These are phyloP conservation scores for Takifugu flavidus DNA, from an alignment of 2,113 vertebrate species.

Conservation along the genomic window DNA sequence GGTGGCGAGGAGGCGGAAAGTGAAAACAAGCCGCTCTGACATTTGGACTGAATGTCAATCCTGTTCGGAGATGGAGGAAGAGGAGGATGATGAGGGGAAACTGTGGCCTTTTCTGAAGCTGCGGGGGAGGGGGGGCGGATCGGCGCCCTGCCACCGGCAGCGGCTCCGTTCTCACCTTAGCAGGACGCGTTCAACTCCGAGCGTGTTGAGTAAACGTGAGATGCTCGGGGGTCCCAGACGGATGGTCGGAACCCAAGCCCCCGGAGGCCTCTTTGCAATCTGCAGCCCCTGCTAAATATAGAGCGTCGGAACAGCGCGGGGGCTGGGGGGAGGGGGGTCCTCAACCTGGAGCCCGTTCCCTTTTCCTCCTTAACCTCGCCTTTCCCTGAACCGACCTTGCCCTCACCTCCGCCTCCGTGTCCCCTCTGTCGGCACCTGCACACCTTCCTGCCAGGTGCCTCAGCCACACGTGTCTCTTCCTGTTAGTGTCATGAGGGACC, in stretches of 20 bases:
- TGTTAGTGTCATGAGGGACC: constrained; percentile 42
- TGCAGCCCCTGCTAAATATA: constrained; percentile 74
- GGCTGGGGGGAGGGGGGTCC: constrained; percentile 9
- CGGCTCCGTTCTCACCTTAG: not conserved
- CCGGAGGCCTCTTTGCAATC: constrained; percentile 66
- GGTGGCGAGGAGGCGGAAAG: constrained; percentile 27
- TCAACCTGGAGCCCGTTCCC: constrained; percentile 25
- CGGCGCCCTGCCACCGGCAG: not conserved
- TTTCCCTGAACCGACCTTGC: constrained; percentile 14
- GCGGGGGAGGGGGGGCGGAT: constrained; percentile 16
- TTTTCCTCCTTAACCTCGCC: not conserved
- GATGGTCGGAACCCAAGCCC: constrained; percentile 62
- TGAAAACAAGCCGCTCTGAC: constrained; percentile 49
- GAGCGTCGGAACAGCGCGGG: constrained; percentile 19
- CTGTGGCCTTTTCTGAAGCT: constrained; percentile 44
- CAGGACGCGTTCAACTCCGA: constrained; percentile 7
- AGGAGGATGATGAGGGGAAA: constrained; percentile 1
- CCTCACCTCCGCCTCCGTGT: constrained; percentile 4
- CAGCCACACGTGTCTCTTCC: constrained; percentile 53
- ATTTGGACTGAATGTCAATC: constrained; percentile 64
- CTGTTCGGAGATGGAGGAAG: constrained; percentile 20
- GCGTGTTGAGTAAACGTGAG: constrained; percentile 31
- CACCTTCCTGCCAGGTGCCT: constrained; percentile 29
- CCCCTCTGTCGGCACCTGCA: constrained; percentile 4
- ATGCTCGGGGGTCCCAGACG: constrained; percentile 31